A percentile compares a stretch with the other conserved stretches of the same genome.
These are phyloP conservation scores for Hydriomena furcata DNA, from an alignment of 2,888 invertebrate species.

Conservation along the genomic window DNA sequence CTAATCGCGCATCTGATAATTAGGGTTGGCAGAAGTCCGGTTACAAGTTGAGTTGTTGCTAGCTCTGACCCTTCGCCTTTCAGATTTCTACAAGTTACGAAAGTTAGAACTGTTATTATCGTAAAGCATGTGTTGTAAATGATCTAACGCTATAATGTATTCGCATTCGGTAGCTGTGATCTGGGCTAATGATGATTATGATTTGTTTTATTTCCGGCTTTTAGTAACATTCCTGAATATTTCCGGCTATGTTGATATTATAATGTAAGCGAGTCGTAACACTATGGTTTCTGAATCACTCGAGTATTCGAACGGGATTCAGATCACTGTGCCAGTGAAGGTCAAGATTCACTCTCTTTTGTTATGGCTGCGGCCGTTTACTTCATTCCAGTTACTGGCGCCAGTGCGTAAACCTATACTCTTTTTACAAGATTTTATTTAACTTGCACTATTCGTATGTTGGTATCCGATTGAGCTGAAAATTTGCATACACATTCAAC, in stretches of 20 bases:
- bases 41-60: neutral
- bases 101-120: too few species aligned
- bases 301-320: conserved; percentile 45
- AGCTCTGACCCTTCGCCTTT: too few species aligned
- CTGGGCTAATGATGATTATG: conserved; percentile 12
- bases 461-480: too few species aligned
- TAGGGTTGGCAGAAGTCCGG: conserved; percentile 5
- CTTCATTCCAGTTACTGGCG: conserved; percentile 3
- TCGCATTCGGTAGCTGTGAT: neutral
- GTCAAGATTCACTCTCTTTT: conserved; percentile 48
- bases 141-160: neutral
- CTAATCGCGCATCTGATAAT: conserved; percentile 51
- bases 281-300: conserved; percentile 46
- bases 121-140: too few species aligned
- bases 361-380: conserved; percentile 1
- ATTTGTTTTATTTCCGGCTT: neutral
- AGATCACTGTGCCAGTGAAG: conserved; percentile 61
- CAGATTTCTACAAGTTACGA: too few species aligned
- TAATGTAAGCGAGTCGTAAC: neutral
- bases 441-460: too few species aligned
- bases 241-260: conserved; percentile 10
- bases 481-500: too few species aligned
- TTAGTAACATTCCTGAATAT: neutral
- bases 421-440: too few species aligned
- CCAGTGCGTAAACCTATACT: too few species aligned